Percentiles rank a stretch among this genome's conserved stretches.
phyloP scores from a whole-genome alignment of 2,113 vertebrate species.

The Stegostoma tigrinum region DNA sequence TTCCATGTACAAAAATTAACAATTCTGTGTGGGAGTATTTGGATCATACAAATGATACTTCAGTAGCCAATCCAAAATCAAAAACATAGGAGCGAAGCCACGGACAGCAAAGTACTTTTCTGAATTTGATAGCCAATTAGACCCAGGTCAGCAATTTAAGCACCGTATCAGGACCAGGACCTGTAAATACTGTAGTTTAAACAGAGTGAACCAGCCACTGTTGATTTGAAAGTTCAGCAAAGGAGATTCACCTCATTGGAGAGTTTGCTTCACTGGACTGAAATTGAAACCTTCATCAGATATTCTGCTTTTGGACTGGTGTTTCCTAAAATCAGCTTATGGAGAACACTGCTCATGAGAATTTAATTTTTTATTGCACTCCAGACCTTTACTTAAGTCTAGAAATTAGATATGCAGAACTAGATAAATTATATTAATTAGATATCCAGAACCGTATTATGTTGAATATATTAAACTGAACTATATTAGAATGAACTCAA shows the following conservation, averaged over 20 bases:
- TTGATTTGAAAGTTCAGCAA: background rate
- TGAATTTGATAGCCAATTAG: background rate
- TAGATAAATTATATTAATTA: background rate
- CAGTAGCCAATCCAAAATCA: background rate
- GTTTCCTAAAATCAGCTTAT: background rate
- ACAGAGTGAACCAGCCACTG: background rate
- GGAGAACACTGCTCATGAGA: background rate
- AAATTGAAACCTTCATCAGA: background rate
- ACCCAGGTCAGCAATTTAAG: too few species aligned
- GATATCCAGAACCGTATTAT: background rate
- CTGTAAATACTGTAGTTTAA: background rate
- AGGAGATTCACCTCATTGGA: background rate
- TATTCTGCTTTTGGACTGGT: background rate
- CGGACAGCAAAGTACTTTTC: background rate
- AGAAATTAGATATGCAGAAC: background rate
- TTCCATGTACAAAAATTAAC: background rate
- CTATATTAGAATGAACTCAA: background rate
- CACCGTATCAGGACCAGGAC: background rate
- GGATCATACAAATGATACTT: background rate
- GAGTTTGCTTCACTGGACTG: background rate
- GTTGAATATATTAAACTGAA: background rate
- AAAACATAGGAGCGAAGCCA: background rate
- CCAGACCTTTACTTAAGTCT: background rate
- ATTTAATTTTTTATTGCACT: background rate
- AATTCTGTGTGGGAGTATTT: background rate